phyloP scores from a whole-genome alignment of 2,888 invertebrate genomes.

The Platypus cylindrus region DNA sequence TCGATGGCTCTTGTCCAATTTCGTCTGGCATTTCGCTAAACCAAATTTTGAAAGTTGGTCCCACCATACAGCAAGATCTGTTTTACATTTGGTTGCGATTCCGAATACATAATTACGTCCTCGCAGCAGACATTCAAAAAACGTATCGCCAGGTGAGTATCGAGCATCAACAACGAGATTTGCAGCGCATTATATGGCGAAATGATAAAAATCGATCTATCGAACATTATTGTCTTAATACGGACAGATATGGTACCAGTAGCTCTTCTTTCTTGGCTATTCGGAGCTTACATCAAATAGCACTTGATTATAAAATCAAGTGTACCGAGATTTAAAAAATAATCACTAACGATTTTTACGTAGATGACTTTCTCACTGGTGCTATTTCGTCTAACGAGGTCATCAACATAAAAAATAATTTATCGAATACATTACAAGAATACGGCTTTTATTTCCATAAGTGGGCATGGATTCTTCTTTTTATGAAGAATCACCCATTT shows the following conservation, averaged over 20 bases:
- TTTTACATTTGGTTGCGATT: slow-evolving; percentile 9
- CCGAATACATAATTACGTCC: slow-evolving; percentile 6
- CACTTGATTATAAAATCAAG: slow-evolving; percentile 2
- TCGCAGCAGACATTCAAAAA: slow-evolving; percentile 10
- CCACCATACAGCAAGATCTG: slow-evolving; percentile 9
- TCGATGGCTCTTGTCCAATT: slow-evolving; percentile 6
- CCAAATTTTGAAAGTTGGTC: slow-evolving; percentile 7
- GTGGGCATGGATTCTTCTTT: slow-evolving; percentile 8
- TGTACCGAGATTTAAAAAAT: slow-evolving; percentile 5
- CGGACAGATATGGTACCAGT: slow-evolving; percentile 10
- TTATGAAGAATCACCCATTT: no score
- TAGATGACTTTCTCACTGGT: slow-evolving; percentile 12
- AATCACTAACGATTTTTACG: slow-evolving; percentile 11
- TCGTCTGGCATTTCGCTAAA: slow-evolving; percentile 7
- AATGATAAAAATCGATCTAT: not conserved
- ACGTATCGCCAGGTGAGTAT: slow-evolving; percentile 9
- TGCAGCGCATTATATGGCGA: slow-evolving; percentile 7
- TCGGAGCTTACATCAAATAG: slow-evolving; percentile 11
- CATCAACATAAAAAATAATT: slow-evolving; percentile 3
- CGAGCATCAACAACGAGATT: not conserved
- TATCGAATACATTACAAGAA: slow-evolving; percentile 4
- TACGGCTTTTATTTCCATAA: slow-evolving; percentile 8
- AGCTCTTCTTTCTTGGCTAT: slow-evolving; percentile 10
- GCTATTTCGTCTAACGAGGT: slow-evolving; percentile 5
- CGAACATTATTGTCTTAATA: slow-evolving; percentile 6